Percentiles rank a stretch among this genome's conserved stretches.
Evolutionary conservation across 2,888 invertebrate species (phyloP).

Genomic region (Ormyrus pomaceus): DNA sequence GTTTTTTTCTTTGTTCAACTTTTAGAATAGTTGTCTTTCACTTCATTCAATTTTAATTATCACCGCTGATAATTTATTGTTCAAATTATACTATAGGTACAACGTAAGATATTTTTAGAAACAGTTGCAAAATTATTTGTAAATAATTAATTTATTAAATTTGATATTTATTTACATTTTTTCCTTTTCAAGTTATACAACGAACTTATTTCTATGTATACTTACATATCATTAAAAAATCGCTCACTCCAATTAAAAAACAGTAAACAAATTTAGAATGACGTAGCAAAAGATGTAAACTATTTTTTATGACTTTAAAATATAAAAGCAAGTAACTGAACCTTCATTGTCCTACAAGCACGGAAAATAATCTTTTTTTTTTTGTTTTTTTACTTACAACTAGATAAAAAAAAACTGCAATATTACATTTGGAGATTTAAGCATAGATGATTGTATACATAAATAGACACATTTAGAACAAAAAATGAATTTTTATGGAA

Average conservation of each 20-base stretch:
- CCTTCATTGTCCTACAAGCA: conserved; percentile 18
- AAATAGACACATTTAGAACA: conserved; percentile 69
- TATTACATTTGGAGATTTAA: conserved; percentile 33
- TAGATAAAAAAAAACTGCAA: conserved; percentile 9
- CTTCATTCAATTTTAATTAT: no score
- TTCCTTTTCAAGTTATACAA: conserved; percentile 44
- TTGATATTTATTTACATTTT: conserved; percentile 54
- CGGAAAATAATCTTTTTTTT: conserved; percentile 14
- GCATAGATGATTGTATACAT: conserved; percentile 55
- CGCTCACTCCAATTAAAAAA: conserved; percentile 45
- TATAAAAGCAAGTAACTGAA: conserved; percentile 33
- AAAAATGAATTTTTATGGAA: conserved; percentile 57
- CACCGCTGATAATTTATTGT: no score
- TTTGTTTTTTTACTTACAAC: conserved; percentile 28
- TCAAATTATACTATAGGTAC: no score
- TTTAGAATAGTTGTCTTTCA: no score
- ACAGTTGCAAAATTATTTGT: conserved; percentile 26
- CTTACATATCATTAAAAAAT: conserved; percentile 50
- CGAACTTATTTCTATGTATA: conserved; percentile 47
- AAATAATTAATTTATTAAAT: conserved; percentile 57
- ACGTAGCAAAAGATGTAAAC: conserved; percentile 29
- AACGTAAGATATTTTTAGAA: no score
- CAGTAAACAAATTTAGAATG: conserved; percentile 6
- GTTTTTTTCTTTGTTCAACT: no score
- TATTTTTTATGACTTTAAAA: conserved; percentile 25